Evolutionary conservation across 2,797 vertebrate species (phyloP).

Genomic region (Streptopelia turtur): DNA sequence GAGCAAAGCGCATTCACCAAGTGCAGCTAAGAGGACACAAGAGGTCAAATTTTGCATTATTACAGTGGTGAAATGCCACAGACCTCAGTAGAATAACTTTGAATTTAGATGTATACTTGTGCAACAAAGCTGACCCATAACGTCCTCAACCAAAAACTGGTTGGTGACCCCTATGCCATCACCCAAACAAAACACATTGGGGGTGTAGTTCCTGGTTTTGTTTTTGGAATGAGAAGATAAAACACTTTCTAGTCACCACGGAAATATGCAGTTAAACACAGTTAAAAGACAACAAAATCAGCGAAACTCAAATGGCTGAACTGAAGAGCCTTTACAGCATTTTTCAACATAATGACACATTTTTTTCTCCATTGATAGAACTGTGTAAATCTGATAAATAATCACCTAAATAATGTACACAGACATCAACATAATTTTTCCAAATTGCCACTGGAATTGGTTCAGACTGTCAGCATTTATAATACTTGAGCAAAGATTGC

Average conservation of each 20-base stretch:
- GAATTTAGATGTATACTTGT: constrained; percentile 10
- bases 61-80: constrained; percentile 14
- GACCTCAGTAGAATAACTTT: neutral
- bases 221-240: constrained; percentile 18
- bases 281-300: constrained; percentile 41
- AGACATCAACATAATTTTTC: constrained; percentile 1
- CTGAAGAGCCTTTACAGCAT: neutral
- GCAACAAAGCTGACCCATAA: constrained; percentile 4
- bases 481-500: neutral
- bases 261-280: constrained; percentile 6
- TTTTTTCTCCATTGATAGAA: neutral
- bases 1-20: accelerated
- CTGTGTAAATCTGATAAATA: constrained; percentile 28
- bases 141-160: neutral
- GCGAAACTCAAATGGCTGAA: neutral
- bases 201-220: neutral
- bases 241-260: neutral
- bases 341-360: constrained; percentile 19
- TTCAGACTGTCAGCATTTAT: constrained; percentile 1
- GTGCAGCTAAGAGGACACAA: neutral
- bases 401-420: constrained; percentile 20
- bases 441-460: constrained; percentile 19
- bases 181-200: constrained; percentile 33
- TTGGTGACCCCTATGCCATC: neutral
- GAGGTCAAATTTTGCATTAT: neutral